Evolutionary conservation across 2,797 vertebrate species (phyloP).

Genomic region (Rhinogobio ventralis): DNA sequence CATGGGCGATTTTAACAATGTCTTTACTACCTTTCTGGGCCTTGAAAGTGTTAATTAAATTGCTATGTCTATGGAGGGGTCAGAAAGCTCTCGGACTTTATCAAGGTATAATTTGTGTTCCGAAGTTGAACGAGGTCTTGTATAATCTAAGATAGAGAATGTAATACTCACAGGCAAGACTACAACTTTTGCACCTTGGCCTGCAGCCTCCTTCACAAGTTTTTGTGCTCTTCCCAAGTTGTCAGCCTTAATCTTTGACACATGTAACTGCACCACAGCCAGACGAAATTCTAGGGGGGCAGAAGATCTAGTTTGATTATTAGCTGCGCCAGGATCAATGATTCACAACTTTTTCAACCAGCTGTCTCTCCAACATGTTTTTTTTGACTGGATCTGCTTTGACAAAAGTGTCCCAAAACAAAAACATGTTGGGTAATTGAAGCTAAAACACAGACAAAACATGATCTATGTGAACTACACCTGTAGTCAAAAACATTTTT

Average conservation of each 20-base stretch:
- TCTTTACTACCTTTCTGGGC: no score
- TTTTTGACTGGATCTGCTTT: no score
- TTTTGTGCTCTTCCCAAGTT: conserved; percentile 84
- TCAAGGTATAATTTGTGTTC: no score
- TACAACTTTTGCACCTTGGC: conserved; percentile 85
- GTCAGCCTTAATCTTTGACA: conserved; percentile 85
- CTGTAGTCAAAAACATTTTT: background rate
- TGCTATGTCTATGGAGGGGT: no score
- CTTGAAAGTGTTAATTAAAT: no score
- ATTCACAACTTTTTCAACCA: conserved; percentile 22
- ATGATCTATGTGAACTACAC: background rate
- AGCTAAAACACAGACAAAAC: background rate
- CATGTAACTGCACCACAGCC: conserved; percentile 90
- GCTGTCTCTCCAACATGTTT: no score
- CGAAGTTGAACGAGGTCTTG: no score
- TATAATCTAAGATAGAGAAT: background rate
- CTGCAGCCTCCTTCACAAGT: conserved; percentile 87
- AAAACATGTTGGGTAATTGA: background rate
- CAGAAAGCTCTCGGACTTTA: no score
- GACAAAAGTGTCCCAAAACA: background rate
- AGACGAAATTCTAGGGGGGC: conserved; percentile 84
- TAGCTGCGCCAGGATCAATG: conserved; percentile 15
- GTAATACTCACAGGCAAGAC: conserved; percentile 89
- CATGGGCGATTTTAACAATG: no score
- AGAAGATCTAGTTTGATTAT: conserved; percentile 6